A percentile compares a stretch with the other conserved stretches of the same genome.
Conservation (phyloP, 2,113 vertebrate genomes). For the Potamarius usumacintae region DNA sequence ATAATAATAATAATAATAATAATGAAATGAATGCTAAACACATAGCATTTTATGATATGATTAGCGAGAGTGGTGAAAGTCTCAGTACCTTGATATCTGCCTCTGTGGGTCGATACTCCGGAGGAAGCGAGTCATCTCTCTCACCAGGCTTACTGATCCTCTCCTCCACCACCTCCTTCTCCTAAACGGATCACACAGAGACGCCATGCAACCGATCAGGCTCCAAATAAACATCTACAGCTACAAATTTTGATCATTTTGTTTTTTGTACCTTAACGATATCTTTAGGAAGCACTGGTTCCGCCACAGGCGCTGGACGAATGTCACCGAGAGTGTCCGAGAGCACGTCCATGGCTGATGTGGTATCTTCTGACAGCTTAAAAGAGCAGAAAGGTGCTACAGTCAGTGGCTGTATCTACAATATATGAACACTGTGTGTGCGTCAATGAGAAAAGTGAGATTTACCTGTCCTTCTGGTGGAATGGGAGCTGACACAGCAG, state of each 20-base stretch:
- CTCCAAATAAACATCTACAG: background rate
- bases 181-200: conserved; percentile 54
- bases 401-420: background rate
- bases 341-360: conserved; percentile 68
- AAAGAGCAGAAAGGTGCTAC: background rate
- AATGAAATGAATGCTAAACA: background rate
- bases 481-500: conserved; percentile 47
- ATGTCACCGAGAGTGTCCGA: conserved; percentile 69
- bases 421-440: background rate
- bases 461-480: conserved; percentile 55
- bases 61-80: too few species aligned
- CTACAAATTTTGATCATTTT: background rate
- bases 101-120: conserved; percentile 66
- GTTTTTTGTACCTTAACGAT: conserved; percentile 65
- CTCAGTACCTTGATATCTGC: conserved; percentile 65
- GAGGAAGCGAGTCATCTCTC: conserved; percentile 70
- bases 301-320: conserved; percentile 57
- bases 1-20: background rate
- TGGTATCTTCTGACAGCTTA: conserved; percentile 57
- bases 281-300: conserved; percentile 57
- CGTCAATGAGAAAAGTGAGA: background rate
- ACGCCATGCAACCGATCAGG: background rate
- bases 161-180: conserved; percentile 67
- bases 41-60: background rate
- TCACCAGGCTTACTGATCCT: conserved; percentile 71